Base-by-base conservation (phyloP, 2,888 invertebrate genomes). In the Eupeodes luniger region DNA sequence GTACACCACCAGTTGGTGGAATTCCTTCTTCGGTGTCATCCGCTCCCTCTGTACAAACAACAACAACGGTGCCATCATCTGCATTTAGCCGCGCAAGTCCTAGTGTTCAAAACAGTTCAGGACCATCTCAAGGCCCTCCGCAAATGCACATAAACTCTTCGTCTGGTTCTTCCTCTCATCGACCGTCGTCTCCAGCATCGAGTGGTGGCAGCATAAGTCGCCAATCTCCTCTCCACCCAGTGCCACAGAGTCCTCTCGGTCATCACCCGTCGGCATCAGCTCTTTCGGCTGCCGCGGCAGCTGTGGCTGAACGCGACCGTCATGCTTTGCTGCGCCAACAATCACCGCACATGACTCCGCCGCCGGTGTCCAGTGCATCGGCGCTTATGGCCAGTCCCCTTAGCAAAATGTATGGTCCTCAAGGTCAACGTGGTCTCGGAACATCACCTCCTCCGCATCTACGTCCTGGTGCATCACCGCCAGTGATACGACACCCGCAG, bases 401-500 rank as follows among this genome's bases (percentile, higher is more conserved):
- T 62, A 94, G 93, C 89, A 94, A 94, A 90, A 93, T 94, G 92
- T 94, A 94, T 79, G 94, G 93, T n/a, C 94, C 95, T 40, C 94
- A 95, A 89, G 94, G 94, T 51, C 94, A 94, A 70, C 92, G 94
- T 36, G 94, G 94, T 89, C 94, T 95, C 91, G 95, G 95, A 5
- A 92, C 93, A 4, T 93, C 94, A n/a, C 94, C 94, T 12, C 93
- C 94, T 11, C 94, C 93, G 14, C 94, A 94, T 89, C 89, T 93
- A 82, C 91, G 94, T 19, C 94, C 94, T 2, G 94, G 94, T 78
- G 94, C 95, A 40, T 94, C 94, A 64, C 95, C 95, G 44, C 96
- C 95, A 10, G 95, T 95, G 19, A 93, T 94, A 78, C 92, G 94
- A 12, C 94, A 94, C 91, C 93, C 94, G n/a, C 93, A 94, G 90